Percentiles rank a stretch among this genome's conserved stretches.
These are phyloP conservation scores for Chrysemys picta DNA, from an alignment of 2,113 vertebrate species.

Conservation along the genomic window DNA sequence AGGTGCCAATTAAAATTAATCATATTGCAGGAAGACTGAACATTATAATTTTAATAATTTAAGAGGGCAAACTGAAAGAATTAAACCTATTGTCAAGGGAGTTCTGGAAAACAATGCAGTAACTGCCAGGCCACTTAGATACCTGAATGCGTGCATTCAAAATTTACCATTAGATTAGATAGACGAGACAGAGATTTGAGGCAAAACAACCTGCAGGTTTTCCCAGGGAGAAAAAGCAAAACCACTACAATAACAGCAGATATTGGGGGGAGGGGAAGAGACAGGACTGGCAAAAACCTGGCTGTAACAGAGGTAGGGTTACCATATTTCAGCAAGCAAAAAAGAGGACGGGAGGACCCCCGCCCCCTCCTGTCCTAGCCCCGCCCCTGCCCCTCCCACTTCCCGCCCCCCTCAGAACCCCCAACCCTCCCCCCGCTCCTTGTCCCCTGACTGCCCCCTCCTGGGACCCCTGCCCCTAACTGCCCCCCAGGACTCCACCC, in stretches of 20 bases:
- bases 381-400: too few species aligned
- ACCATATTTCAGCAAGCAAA: too few species aligned
- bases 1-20: background rate
- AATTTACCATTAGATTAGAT: fast-evolving
- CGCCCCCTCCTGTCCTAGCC: too few species aligned
- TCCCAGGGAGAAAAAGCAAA: background rate
- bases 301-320: background rate
- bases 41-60: background rate
- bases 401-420: too few species aligned
- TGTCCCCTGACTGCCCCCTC: too few species aligned
- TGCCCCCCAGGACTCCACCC: too few species aligned
- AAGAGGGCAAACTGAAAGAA: background rate
- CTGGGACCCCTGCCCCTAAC: too few species aligned
- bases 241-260: background rate
- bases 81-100: fast-evolving
- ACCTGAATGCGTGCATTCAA: background rate
- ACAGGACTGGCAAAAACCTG: background rate
- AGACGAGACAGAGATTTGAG: background rate
- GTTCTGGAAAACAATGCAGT: background rate
- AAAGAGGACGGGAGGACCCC: too few species aligned
- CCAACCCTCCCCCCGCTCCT: too few species aligned
- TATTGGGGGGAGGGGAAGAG: background rate
- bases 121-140: fast-evolving
- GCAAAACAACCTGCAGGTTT: background rate
- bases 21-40: background rate